Base-by-base conservation (phyloP, 1,140 invertebrate species). In the Cydia amplana region DNA sequence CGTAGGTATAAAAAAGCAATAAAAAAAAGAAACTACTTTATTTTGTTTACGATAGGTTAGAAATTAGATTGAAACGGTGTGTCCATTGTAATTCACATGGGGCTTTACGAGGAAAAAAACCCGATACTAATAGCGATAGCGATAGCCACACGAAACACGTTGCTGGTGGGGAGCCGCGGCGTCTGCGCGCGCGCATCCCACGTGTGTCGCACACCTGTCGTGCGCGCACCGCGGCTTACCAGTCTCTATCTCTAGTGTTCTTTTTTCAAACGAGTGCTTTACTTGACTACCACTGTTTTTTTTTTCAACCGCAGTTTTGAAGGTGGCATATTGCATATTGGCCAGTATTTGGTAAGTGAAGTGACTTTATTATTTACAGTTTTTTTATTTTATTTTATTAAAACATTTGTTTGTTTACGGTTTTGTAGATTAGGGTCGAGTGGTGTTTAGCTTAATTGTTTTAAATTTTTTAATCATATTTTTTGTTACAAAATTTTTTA, bases 171-270 rank as follows among this genome's bases (percentile, higher is more conserved):
- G 65, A 70, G 65, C 32, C 65, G 14, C 12, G 5, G 0, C 64
- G 64, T 67, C 64, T 70, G 65, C 65, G 64, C 64, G 28, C 2
- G 64, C 64, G 65, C 65, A 70, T 67, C 64, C 28, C 55, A 60
- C 55, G 55, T 23, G 55, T 23, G 51, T 32, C 28, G 32, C 65
- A 70, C 65, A 70, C 65, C 25, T 18, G 65, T 40, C 7, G 65
- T 28, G 65, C 65, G 28, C 65, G 65, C 65, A 28, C 32, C 16
- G n/a, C 28, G 18, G n/a, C 25, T 70, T 20, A 18, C 65, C 6
- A 6, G 64, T 9, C 64, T 64, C 9, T 23, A 12, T 32, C 32
- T 32, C 32, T 32, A 6, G 25, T 28, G 65, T 40, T 67, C 64
- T 67, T 32, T 32, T 67, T 32, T 67, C 25, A 36, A 60, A 60